Evolutionary conservation across 2,113 vertebrate species (phyloP).

Genomic region (Pungitius pungitius): DNA sequence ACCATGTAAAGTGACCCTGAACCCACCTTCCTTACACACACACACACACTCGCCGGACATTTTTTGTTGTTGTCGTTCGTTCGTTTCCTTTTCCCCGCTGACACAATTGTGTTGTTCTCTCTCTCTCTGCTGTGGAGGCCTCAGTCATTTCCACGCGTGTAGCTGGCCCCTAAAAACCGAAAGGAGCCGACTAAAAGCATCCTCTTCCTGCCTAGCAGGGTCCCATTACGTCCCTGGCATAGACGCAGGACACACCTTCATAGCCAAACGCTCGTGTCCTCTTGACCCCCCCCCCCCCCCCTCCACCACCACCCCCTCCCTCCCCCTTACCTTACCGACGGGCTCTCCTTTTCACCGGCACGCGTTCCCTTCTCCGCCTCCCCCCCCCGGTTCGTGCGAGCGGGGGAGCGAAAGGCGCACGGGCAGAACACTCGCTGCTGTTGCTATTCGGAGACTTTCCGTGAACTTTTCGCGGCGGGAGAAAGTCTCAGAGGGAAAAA

Average conservation of each 20-base stretch:
- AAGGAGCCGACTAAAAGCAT: constrained; percentile 70
- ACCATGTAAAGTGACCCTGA: constrained; percentile 45
- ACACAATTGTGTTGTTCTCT: constrained; percentile 71
- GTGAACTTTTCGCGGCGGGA: neutral
- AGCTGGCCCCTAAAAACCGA: constrained; percentile 58
- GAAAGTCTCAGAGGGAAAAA: constrained; percentile 4
- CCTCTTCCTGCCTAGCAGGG: constrained; percentile 75
- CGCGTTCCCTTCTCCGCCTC: neutral
- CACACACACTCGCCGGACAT: constrained; percentile 29
- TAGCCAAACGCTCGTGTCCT: constrained; percentile 58
- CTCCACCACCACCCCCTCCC: neutral
- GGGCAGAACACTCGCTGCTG: neutral
- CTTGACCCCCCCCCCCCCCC: constrained; percentile 24
- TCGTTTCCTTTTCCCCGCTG: constrained; percentile 64
- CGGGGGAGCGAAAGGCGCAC: neutral
- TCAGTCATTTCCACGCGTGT: constrained; percentile 70
- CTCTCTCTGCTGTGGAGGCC: constrained; percentile 73
- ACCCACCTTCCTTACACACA: constrained; percentile 26
- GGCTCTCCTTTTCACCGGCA: constrained; percentile 37
- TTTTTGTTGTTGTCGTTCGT: constrained; percentile 19
- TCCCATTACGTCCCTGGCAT: constrained; percentile 61
- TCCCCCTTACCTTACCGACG: neutral
- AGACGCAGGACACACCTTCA: constrained; percentile 78
- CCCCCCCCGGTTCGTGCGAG: neutral
- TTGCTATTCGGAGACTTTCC: neutral